Evolutionary conservation across 1,140 invertebrate genomes (phyloP).

Genomic region (Drosophila suzukii): DNA sequence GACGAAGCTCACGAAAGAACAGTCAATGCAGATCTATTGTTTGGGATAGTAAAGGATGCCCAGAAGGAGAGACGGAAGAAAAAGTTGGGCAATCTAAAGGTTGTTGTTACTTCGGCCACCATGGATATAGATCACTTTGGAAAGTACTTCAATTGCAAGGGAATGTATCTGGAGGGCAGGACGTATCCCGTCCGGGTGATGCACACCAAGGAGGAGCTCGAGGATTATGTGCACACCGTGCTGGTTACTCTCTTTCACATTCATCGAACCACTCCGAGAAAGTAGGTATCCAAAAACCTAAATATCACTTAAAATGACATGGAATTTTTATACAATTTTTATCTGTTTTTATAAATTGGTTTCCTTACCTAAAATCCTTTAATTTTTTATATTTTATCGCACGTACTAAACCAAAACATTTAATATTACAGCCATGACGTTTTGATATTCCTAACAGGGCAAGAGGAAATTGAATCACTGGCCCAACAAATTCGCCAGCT

Average conservation of each 20-base stretch:
- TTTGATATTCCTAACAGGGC: slow-evolving; percentile 98
- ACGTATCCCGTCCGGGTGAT: slow-evolving; percentile 93
- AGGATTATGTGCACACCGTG: slow-evolving; percentile 93
- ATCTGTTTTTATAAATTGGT: too few species aligned
- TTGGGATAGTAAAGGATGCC: slow-evolving; percentile 92
- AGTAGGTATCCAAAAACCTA: slow-evolving; percentile 86
- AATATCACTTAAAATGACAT: too few species aligned
- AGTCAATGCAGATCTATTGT: slow-evolving; percentile 96
- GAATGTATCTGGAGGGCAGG: slow-evolving; percentile 95
- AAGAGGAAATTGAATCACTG: slow-evolving; percentile 98
- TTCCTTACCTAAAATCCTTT: too few species aligned
- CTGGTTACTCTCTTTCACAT: slow-evolving; percentile 96
- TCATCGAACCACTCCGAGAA: slow-evolving; percentile 91
- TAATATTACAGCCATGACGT: slow-evolving; percentile 90
- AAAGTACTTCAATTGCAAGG: slow-evolving; percentile 94
- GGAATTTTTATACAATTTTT: too few species aligned
- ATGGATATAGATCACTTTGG: slow-evolving; percentile 97
- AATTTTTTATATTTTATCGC: not conserved
- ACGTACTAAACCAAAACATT: slow-evolving; percentile 10
- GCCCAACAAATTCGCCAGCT: slow-evolving; percentile 91
- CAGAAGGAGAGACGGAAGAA: slow-evolving; percentile 89
- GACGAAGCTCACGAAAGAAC: slow-evolving; percentile 99
- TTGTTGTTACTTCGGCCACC: slow-evolving; percentile 96
- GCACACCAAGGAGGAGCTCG: slow-evolving; percentile 90
- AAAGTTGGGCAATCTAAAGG: slow-evolving; percentile 88